phyloP scores from a whole-genome alignment of 2,888 invertebrate genomes.

The Cantharis flavilabris region DNA sequence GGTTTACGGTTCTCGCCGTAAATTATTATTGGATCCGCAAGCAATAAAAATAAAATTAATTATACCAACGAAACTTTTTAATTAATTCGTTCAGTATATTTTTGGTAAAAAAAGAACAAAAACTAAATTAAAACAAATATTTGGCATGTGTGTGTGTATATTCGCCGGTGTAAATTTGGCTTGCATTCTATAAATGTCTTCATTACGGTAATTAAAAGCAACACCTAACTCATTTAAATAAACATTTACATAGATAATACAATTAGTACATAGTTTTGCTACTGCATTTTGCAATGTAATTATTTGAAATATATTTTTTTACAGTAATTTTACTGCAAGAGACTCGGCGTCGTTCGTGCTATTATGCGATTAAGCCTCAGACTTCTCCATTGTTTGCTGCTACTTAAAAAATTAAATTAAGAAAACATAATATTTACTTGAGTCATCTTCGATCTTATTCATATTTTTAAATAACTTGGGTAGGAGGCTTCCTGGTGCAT shows the following conservation, averaged over 20 bases:
- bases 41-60: not conserved
- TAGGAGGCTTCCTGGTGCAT: no score
- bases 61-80: not conserved
- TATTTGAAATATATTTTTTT: not conserved
- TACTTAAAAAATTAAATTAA: no score
- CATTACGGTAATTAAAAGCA: not conserved
- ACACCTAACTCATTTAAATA: not conserved
- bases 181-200: not conserved
- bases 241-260: not conserved
- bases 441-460: no score
- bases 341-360: not conserved
- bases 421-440: no score
- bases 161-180: not conserved
- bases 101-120: not conserved
- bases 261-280: not conserved
- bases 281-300: not conserved
- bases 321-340: no score
- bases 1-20: not conserved
- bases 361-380: not conserved
- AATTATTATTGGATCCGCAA: not conserved
- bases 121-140: not conserved
- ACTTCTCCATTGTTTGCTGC: not conserved
- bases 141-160: not conserved
- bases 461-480: no score
- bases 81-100: not conserved